Evolutionary conservation across 2,113 vertebrate species (phyloP).

Genomic region (Cyanoliseus patagonus): DNA sequence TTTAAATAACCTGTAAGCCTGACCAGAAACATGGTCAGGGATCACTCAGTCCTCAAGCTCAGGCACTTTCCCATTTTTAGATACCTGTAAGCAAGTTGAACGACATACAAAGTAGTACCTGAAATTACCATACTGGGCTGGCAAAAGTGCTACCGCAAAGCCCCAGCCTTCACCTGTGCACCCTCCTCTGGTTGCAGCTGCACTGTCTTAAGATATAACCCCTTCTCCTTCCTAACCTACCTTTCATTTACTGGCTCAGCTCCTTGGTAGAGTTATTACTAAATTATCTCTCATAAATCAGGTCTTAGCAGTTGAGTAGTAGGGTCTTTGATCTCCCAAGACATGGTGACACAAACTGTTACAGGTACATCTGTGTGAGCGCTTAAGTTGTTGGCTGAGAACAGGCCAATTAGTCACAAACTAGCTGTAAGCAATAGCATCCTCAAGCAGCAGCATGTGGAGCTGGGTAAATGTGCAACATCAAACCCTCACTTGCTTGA

Average conservation of each 20-base stretch:
- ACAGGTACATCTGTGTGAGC: rapidly evolving
- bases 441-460: background rate
- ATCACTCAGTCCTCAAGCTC: background rate
- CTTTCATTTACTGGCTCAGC: background rate
- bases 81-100: background rate
- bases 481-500: rapidly evolving
- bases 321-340: background rate
- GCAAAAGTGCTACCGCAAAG: background rate
- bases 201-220: background rate
- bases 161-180: rapidly evolving
- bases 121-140: background rate
- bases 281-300: background rate
- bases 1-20: background rate
- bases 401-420: background rate
- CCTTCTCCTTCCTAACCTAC: background rate
- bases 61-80: background rate
- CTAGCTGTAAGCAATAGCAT: background rate
- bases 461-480: background rate
- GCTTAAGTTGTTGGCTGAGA: background rate
- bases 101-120: background rate
- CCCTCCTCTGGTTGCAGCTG: background rate
- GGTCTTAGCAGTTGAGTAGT: background rate
- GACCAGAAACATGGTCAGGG: background rate
- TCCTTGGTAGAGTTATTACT: background rate
- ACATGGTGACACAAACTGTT: background rate